Evolutionary conservation across 2,113 vertebrate species (phyloP).

Genomic region (Charina bottae): DNA sequence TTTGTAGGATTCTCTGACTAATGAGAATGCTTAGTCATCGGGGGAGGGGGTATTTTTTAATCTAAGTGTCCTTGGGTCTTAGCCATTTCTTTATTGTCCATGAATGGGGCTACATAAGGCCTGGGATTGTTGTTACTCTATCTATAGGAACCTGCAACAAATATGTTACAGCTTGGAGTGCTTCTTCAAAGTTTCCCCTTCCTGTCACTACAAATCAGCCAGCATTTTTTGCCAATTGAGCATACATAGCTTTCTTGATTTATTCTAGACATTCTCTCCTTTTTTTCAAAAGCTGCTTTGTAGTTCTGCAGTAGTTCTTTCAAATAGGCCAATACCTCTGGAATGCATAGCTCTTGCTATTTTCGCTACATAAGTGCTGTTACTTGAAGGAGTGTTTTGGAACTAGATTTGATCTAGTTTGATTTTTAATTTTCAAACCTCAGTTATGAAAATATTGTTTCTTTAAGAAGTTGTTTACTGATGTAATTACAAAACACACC

Average conservation of each 20-base stretch:
- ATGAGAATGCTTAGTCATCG: background rate
- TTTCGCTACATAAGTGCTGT: background rate
- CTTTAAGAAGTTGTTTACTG: background rate
- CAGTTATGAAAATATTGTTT: background rate
- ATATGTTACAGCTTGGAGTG: background rate
- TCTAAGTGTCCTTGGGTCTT: background rate
- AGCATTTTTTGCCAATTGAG: background rate
- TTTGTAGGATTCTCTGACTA: background rate
- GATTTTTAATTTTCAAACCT: background rate
- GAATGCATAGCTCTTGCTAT: background rate
- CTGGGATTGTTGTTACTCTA: background rate
- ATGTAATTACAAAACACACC: background rate
- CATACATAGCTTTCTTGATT: background rate
- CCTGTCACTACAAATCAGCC: background rate
- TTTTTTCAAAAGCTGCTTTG: background rate
- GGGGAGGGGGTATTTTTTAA: background rate
- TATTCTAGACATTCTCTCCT: background rate
- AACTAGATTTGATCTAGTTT: background rate
- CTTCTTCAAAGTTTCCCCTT: background rate
- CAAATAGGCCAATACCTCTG: background rate
- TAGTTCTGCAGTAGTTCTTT: background rate
- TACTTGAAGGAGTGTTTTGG: background rate
- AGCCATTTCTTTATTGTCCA: background rate
- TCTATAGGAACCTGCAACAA: background rate
- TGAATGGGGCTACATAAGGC: background rate